phyloP scores from a whole-genome alignment of 2,888 invertebrate genomes.

The Atethmia centrago region DNA sequence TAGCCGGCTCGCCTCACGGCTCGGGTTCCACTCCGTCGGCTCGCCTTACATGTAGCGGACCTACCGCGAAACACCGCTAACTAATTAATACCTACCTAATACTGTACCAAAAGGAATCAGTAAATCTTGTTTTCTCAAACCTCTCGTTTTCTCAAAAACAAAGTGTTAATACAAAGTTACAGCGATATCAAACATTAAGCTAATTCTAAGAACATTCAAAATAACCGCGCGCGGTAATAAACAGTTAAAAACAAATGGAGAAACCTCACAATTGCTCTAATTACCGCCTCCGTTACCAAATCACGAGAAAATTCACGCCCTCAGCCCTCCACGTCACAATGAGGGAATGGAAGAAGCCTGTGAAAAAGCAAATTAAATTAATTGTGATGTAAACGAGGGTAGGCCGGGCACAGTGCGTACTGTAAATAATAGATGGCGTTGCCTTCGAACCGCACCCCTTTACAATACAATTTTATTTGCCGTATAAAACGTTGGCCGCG shows the following conservation, averaged over 20 bases:
- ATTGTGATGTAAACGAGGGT: slow-evolving; percentile 90
- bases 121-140: slow-evolving; percentile 34
- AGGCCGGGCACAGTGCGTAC: slow-evolving; percentile 79
- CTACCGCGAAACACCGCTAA: slow-evolving; percentile 28
- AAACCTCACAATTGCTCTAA: slow-evolving; percentile 88
- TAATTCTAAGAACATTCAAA: slow-evolving; percentile 77
- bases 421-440: slow-evolving; percentile 86
- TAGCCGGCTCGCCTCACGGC: slow-evolving; percentile 70
- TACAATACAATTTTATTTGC: slow-evolving; percentile 79
- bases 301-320: slow-evolving; percentile 89
- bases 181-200: slow-evolving; percentile 72
- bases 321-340: slow-evolving; percentile 86
- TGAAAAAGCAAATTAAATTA: slow-evolving; percentile 90
- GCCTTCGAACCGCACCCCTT: slow-evolving; percentile 80
- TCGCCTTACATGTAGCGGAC: slow-evolving; percentile 69
- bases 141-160: slow-evolving; percentile 45
- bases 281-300: slow-evolving; percentile 88
- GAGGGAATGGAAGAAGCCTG: slow-evolving; percentile 88
- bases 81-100: slow-evolving; percentile 28
- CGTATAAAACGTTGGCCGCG: slow-evolving; percentile 69
- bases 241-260: slow-evolving; percentile 87
- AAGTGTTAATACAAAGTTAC: slow-evolving; percentile 64
- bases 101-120: slow-evolving; percentile 6
- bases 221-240: slow-evolving; percentile 80
- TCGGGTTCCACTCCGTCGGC: slow-evolving; percentile 74